Evolutionary conservation across 2,888 invertebrate species (phyloP).

Genomic region (Latheticus oryzae): DNA sequence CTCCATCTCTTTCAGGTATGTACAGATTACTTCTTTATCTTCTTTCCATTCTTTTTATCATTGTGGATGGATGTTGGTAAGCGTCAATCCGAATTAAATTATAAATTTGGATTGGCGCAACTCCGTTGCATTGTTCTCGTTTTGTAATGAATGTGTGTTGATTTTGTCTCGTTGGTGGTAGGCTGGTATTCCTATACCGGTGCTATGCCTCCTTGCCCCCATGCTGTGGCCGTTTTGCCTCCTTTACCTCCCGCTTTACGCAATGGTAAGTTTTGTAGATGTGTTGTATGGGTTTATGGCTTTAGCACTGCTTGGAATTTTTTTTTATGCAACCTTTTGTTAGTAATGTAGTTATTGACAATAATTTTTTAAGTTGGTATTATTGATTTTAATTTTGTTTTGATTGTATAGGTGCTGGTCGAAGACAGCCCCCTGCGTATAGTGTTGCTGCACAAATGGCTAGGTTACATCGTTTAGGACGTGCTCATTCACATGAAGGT

Average conservation of each 20-base stretch:
- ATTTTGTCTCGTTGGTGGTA: constrained; percentile 58
- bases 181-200: constrained; percentile 64
- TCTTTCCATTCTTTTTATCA: background rate
- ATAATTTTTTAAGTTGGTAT: background rate
- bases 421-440: constrained; percentile 84
- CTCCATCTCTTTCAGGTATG: constrained; percentile 62
- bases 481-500: constrained; percentile 89
- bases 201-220: constrained; percentile 67
- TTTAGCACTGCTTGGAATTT: constrained; percentile 41
- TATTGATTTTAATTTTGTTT: background rate
- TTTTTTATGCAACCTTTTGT: too few relatives aligned
- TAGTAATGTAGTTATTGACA: constrained; percentile 6
- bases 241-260: constrained; percentile 68
- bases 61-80: background rate
- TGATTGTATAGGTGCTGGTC: constrained; percentile 58
- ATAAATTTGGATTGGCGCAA: too few relatives aligned
- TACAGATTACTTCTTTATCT: constrained; percentile 43
- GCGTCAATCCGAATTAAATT: too few relatives aligned
- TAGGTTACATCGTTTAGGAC: constrained; percentile 81
- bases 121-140: too few relatives aligned
- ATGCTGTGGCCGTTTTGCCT: constrained; percentile 73
- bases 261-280: constrained; percentile 59
- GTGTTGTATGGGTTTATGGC: constrained; percentile 29
- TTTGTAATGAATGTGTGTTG: constrained; percentile 14
- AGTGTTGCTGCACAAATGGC: constrained; percentile 89